Conservation (phyloP, 2,113 vertebrate genomes). For the Ptilonorhynchus violaceus region DNA sequence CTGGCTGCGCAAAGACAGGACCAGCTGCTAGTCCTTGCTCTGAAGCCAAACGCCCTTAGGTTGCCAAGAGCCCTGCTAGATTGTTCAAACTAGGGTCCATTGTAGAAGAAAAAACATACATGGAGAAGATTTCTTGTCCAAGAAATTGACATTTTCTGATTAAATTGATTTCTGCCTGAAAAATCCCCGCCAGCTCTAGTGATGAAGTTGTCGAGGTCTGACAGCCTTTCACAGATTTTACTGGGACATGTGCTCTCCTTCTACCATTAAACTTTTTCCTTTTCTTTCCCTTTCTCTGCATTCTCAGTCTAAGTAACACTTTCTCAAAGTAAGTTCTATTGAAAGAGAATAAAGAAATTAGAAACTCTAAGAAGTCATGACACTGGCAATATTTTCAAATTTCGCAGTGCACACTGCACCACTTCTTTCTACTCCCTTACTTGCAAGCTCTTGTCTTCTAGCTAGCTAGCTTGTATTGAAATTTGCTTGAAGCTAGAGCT, state of each 20-base stretch:
- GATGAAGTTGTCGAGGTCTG: neutral
- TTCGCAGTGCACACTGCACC: neutral
- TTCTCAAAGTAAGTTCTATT: neutral
- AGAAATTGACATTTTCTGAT: neutral
- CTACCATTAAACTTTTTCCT: neutral
- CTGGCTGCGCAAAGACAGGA: neutral
- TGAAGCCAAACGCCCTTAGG: neutral
- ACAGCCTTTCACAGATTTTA: neutral
- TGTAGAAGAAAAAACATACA: neutral
- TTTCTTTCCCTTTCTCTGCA: neutral
- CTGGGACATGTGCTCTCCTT: neutral
- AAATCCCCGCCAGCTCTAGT: neutral
- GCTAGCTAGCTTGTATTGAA: neutral
- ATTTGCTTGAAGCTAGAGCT: neutral
- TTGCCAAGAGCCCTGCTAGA: neutral
- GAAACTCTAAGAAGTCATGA: neutral
- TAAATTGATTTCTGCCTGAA: conserved; percentile 29
- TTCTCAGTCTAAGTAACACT: neutral
- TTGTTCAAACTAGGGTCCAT: neutral
- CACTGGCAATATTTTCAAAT: neutral
- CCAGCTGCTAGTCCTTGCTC: neutral
- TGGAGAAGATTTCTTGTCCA: neutral
- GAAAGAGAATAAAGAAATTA: neutral
- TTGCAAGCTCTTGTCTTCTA: neutral
- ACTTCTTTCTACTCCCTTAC: neutral